Evolutionary conservation across 2,888 invertebrate genomes (phyloP).

Genomic region (Sepiola atlantica): DNA sequence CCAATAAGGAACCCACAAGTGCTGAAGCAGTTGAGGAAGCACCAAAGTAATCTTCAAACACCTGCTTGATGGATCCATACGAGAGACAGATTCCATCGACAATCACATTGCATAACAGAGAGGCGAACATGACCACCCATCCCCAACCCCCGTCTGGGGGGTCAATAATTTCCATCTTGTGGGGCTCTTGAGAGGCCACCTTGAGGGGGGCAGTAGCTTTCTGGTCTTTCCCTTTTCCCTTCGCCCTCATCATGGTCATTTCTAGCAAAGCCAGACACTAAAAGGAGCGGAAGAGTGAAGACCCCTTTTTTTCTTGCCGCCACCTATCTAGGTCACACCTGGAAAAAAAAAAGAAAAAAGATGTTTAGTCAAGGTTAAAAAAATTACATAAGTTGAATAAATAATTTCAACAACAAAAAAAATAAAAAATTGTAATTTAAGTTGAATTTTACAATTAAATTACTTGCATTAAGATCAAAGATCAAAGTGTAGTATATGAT

Average conservation of each 20-base stretch:
- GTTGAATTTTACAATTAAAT: too few species aligned
- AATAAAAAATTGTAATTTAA: too few species aligned
- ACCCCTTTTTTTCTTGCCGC: neutral
- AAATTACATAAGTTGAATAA: too few species aligned
- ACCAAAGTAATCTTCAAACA: constrained; percentile 81
- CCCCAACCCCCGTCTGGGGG: constrained; percentile 46
- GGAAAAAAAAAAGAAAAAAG: neutral
- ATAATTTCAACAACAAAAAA: too few species aligned
- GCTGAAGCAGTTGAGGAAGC: constrained; percentile 85
- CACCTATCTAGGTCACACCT: constrained; percentile 43
- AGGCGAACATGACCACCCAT: constrained; percentile 43
- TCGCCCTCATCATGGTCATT: neutral
- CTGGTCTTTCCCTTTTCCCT: constrained; percentile 35
- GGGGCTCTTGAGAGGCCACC: neutral
- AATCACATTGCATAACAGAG: constrained; percentile 54
- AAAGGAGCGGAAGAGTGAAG: neutral
- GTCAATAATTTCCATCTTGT: neutral
- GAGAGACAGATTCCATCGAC: constrained; percentile 92
- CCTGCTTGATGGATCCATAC: constrained; percentile 83
- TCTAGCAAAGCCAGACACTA: neutral
- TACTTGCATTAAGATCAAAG: too few species aligned
- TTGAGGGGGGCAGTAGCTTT: neutral
- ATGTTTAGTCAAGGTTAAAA: neutral
- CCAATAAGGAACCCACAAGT: constrained; percentile 87
- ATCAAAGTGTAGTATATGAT: too few species aligned